Conservation (phyloP, 30 jellyfish, hydroid and myxozoan genomes). For the Hydra vulgaris region DNA sequence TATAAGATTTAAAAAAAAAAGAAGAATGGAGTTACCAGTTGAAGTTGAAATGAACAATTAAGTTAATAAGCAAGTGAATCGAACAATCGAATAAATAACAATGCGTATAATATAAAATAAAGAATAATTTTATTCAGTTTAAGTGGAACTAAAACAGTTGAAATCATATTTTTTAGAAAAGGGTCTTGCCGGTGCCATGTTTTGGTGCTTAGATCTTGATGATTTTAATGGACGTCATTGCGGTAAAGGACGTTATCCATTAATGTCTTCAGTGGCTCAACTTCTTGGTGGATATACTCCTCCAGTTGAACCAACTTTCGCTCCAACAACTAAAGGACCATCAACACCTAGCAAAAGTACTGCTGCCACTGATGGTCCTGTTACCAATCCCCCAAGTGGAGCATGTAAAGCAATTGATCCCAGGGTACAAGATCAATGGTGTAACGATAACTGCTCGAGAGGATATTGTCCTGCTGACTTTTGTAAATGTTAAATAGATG, state of each 20-base stretch:
- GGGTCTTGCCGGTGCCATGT: conserved; percentile 47
- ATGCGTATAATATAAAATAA: too few species aligned
- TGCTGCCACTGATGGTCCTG: conserved; percentile 7
- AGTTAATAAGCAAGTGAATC: too few species aligned
- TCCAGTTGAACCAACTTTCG: conserved; percentile 22
- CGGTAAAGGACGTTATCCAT: conserved; percentile 82
- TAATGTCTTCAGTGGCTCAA: conserved; percentile 66
- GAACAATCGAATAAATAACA: too few species aligned
- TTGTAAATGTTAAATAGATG: conserved; percentile 19
- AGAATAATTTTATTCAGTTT: too few species aligned
- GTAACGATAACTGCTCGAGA: conserved; percentile 19
- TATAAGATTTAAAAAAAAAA: too few species aligned
- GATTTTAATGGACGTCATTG: conserved; percentile 62
- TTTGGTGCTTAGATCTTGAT: conserved; percentile 46
- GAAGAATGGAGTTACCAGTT: too few species aligned
- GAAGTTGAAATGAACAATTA: too few species aligned
- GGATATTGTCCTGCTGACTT: conserved; percentile 17
- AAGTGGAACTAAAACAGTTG: too few species aligned
- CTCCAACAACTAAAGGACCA: conserved; percentile 21
- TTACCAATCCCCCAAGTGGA: conserved; percentile 22
- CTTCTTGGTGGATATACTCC: conserved; percentile 54
- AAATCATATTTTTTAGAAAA: too few species aligned
- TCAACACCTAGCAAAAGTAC: conserved; percentile 20
- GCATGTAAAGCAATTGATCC: conserved; percentile 29
- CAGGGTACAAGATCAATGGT: conserved; percentile 30